Base-by-base conservation (phyloP, 2,113 vertebrate genomes). In the Paramormyrops kingsleyae region DNA sequence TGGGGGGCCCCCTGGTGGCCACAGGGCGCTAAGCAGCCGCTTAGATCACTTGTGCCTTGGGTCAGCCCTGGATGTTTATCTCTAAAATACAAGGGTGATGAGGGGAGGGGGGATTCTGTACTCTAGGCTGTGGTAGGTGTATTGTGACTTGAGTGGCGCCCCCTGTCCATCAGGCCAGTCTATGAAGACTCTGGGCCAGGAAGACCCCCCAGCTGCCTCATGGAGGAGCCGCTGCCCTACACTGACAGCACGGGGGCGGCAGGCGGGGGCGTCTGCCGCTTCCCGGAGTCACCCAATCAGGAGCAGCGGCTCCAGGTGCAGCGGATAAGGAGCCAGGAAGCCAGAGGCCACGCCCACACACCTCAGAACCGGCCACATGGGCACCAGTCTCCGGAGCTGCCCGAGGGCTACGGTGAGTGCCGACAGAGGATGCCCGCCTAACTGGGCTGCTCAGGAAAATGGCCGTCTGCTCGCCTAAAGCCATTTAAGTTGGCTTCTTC, bases 141-240 rank as follows among this genome's bases (percentile, higher is more conserved):
- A 21, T 1, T 56, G 19, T 17, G 74, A 35, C 31, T 53, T 17
- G 46, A 87, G 47, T 42, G 52, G 19, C 1, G 6, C 39, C 35
- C 15, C 9, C 53, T 84, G 88, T 91, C 10, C 83, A 56, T 17
- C 70, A 99, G 98, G 91, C 97, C 98, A 0, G 96, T 98, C 50
- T 99, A 97, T 93, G 98, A 99, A 93, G 98, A 97, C n/a, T 96
- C 96, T 0, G 97, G 97, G 13, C 97, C 97, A 0, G 97, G 97
- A 0, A 93, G 97, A 95, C 97, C 97, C 0, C 96, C 97, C 89
- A 97, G 98, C 94, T 99, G 98, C 90, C 98, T 98, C 92, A 96
- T 98, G 94, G 98, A 99, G 92, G 98, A 99, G 53, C 98, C 98
- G 0, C 96, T 98, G 15, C 98, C 98, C 0, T 99, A 98, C 80